Conservation (phyloP, 1,140 invertebrate species). For the Oryzaephilus surinamensis region DNA sequence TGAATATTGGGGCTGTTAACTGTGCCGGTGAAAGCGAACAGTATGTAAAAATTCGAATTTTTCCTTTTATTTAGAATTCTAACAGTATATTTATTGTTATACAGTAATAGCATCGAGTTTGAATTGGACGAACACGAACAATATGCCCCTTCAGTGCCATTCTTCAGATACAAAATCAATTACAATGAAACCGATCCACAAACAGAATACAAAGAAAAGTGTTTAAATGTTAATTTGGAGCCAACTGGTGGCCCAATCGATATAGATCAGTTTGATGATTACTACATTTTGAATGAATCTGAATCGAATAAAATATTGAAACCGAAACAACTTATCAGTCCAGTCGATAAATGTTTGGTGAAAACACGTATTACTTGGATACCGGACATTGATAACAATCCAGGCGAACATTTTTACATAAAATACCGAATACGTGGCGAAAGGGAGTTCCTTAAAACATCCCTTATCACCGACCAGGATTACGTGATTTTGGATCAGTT, state of each 20-base stretch:
- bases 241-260: slow-evolving; percentile 2
- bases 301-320: slow-evolving; percentile 8
- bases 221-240: slow-evolving; percentile 12
- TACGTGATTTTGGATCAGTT: slow-evolving; percentile 52
- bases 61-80: slow-evolving; percentile 2
- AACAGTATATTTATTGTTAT: slow-evolving; percentile 5
- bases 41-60: slow-evolving; percentile 25
- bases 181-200: too few relatives aligned
- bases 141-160: slow-evolving; percentile 16
- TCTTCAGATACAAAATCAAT: slow-evolving; percentile 23
- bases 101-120: slow-evolving; percentile 19
- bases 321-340: slow-evolving; percentile 3
- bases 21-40: slow-evolving; percentile 71
- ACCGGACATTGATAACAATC: slow-evolving; percentile 60
- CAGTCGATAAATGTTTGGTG: slow-evolving; percentile 47
- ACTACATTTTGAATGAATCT: slow-evolving; percentile 13
- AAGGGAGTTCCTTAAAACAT: slow-evolving; percentile 47
- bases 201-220: too few relatives aligned
- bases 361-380: slow-evolving; percentile 74
- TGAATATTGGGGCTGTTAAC: slow-evolving; percentile 75
- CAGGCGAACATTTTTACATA: slow-evolving; percentile 81
- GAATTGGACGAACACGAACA: slow-evolving; percentile 18
- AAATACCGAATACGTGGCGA: slow-evolving; percentile 67
- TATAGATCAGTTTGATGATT: slow-evolving; percentile 15
- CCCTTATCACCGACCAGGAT: slow-evolving; percentile 61